Evolutionary conservation across 2,888 invertebrate species (phyloP), one percentile per base, ranked within the genome.

Genomic region (Monochamus alternatus): DNA sequence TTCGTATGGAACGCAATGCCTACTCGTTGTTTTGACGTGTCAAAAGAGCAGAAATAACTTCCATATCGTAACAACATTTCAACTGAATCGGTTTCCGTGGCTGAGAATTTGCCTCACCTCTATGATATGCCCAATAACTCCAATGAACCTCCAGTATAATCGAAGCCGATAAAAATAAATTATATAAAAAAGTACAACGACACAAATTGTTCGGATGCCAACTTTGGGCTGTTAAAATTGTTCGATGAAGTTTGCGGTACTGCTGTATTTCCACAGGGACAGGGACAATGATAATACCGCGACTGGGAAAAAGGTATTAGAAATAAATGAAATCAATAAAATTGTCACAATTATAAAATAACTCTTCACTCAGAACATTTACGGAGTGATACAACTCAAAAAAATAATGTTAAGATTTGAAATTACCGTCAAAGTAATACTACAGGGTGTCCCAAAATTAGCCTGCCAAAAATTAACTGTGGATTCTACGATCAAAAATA

Each of bases 131-230:
- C n/a, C n/a, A 47, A 63, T 44, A 64, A 8, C 47, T 64, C 30
- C 64, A 47, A 30, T 47, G 64, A 31, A 47, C 64, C 44, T 64
- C 31, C 1, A 47, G 47, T n/a, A 64, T 64, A 64, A 64, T 64
- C 47, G 64, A 64, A 30, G 47, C 47, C 22, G 47, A 64, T 30
- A 47, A 64, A 64, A 64, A 64, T 64, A 64, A 64, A 64, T 64
- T 64, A 64, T 47, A 64, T 64, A 64, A 47, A 64, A 64, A 64
- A 64, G 44, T 44, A 64, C 22, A 64, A 64, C 47, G 47, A 47
- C 31, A 64, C 44, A 47, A 64, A 64, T 64, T 64, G 44, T n/a
- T 64, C 38, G 47, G 12, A 64, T 64, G 22, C 64, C 47, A 31
- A 64, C 47, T 64, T 10, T 38, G 64, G 47, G 47, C 47, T 47